Evolutionary conservation across 2,888 invertebrate species (phyloP).

Genomic region (Pyrgus malvae): DNA sequence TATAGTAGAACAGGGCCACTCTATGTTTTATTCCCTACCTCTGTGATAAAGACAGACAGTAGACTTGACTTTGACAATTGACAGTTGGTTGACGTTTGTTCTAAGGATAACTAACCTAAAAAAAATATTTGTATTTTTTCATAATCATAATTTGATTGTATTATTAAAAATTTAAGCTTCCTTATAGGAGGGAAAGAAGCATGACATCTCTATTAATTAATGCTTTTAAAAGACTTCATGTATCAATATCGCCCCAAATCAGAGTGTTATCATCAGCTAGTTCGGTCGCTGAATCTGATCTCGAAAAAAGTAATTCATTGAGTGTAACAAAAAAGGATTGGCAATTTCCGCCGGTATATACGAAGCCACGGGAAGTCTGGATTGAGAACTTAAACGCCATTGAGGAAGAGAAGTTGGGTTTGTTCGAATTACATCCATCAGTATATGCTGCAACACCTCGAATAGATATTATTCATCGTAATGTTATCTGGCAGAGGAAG

Average conservation of each 20-base stretch:
- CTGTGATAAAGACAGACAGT: too few relatives aligned
- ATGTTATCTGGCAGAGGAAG: constrained; percentile 92
- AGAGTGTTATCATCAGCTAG: constrained; percentile 48
- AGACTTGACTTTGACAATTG: too few relatives aligned
- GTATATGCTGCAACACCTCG: constrained; percentile 92
- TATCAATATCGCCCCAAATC: constrained; percentile 52
- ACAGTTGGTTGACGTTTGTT: too few relatives aligned
- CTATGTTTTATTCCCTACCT: too few relatives aligned
- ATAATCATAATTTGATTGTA: too few relatives aligned
- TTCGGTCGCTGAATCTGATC: constrained; percentile 17
- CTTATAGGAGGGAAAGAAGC: not conserved
- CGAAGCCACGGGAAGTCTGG: constrained; percentile 90
- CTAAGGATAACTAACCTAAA: too few relatives aligned
- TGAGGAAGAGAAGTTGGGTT: constrained; percentile 89
- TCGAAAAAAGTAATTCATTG: constrained; percentile 38
- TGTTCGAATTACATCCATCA: constrained; percentile 94
- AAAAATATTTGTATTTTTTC: too few relatives aligned
- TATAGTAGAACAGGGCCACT: too few relatives aligned
- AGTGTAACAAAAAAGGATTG: constrained; percentile 67
- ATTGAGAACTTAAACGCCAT: constrained; percentile 90
- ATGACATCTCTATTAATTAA: constrained; percentile 64
- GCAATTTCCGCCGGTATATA: constrained; percentile 77
- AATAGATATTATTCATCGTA: constrained; percentile 92
- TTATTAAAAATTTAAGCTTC: too few relatives aligned
- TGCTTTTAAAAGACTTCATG: constrained; percentile 61